Evolutionary conservation across 2,113 vertebrate genomes (phyloP).

Genomic region (Acrocephalus kingi): DNA sequence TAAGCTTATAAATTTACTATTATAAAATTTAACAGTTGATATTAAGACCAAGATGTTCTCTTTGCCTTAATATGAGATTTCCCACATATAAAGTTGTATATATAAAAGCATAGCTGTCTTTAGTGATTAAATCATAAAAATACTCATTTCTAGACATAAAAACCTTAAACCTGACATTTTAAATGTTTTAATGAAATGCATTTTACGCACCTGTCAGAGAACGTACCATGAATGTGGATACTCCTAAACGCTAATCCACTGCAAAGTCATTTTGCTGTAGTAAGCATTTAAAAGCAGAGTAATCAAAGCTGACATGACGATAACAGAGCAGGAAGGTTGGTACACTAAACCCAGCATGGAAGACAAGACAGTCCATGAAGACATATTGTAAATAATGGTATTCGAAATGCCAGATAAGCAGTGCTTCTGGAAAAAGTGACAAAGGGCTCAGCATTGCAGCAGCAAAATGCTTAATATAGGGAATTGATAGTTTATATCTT

Average conservation of each 20-base stretch:
- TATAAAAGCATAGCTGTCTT: background rate
- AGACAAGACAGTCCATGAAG: background rate
- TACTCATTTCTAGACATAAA: background rate
- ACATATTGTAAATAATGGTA: background rate
- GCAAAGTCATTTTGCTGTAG: background rate
- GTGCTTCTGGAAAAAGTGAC: background rate
- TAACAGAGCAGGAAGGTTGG: background rate
- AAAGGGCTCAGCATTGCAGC: background rate
- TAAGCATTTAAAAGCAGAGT: background rate
- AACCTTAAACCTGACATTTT: background rate
- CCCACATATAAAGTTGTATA: background rate
- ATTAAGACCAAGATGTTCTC: background rate
- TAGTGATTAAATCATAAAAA: background rate
- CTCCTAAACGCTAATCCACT: background rate
- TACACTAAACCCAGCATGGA: background rate
- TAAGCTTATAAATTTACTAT: background rate
- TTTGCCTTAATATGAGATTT: background rate
- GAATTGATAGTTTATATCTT: background rate
- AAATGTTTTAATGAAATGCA: background rate
- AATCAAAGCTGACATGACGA: background rate
- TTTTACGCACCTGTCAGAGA: background rate
- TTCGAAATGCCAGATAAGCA: background rate
- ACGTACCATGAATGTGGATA: background rate
- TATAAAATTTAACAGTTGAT: background rate
- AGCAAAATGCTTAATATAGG: background rate